These are phyloP conservation scores for Aphidius gifuensis DNA, from an alignment of 1,140 invertebrate species.

Conservation along the genomic window DNA sequence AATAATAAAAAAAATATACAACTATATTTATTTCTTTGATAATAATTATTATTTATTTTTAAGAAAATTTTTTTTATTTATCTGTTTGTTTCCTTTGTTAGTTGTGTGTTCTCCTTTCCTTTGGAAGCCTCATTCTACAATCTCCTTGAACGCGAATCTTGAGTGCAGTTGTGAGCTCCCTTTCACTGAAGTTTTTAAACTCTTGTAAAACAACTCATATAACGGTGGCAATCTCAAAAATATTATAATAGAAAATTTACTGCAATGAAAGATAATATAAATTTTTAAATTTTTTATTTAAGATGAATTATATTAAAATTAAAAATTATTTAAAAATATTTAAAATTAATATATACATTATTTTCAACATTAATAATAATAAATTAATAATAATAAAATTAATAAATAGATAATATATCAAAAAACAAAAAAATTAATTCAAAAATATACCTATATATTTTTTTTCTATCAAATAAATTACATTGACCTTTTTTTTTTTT, in stretches of 20 bases:
- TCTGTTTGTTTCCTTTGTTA: constrained; percentile 1
- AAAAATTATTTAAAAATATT: too few relatives aligned
- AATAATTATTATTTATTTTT: constrained; percentile 3
- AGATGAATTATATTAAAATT: too few relatives aligned
- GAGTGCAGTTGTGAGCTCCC: constrained; percentile 34
- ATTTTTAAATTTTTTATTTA: not conserved
- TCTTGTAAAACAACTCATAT: constrained; percentile 1
- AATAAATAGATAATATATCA: too few relatives aligned
- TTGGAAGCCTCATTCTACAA: constrained; percentile 20
- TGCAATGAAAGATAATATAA: constrained; percentile 8
- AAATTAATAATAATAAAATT: too few relatives aligned
- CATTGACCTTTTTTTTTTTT: too few relatives aligned
- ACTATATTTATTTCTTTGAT: constrained; percentile 7
- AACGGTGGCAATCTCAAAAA: not conserved
- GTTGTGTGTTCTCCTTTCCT: constrained; percentile 8
- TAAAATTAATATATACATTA: too few relatives aligned
- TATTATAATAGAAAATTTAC: constrained; percentile 1
- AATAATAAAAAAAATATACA: not conserved
- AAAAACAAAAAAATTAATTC: too few relatives aligned
- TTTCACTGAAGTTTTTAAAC: constrained; percentile 40
- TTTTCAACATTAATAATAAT: too few relatives aligned
- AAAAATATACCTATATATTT: too few relatives aligned
- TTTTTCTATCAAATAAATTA: too few relatives aligned
- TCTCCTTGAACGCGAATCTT: constrained; percentile 51
- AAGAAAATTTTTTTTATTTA: not conserved